Conservation (phyloP, 2,113 vertebrate species). For the Phalacrocorax aristotelis region DNA sequence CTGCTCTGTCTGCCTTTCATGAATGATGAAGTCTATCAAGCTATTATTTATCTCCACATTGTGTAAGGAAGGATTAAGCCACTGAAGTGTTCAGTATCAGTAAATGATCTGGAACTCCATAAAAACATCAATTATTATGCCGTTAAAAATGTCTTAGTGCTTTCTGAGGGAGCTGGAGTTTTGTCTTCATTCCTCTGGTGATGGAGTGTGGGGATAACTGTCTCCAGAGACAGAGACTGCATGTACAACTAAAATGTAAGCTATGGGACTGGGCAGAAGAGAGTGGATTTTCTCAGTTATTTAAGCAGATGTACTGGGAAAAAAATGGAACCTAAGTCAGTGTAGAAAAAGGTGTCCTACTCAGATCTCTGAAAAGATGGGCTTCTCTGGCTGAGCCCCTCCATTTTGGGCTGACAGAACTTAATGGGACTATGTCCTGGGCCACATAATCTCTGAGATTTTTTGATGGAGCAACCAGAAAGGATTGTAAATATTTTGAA, state of each 20-base stretch:
- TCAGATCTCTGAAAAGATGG: neutral
- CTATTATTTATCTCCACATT: constrained; percentile 18
- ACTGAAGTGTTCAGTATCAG: constrained; percentile 2
- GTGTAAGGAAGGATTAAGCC: constrained; percentile 23
- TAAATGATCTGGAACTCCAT: constrained; percentile 38
- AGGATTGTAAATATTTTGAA: neutral
- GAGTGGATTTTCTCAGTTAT: neutral
- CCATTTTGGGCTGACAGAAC: neutral
- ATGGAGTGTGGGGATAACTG: neutral
- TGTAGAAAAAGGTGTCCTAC: neutral
- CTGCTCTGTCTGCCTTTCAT: neutral
- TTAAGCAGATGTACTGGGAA: neutral
- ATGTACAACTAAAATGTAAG: neutral
- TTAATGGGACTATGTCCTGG: neutral
- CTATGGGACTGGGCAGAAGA: neutral
- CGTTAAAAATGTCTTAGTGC: neutral
- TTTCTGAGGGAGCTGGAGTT: neutral
- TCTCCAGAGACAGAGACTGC: neutral
- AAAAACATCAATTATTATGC: constrained; percentile 37
- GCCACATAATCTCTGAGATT: neutral
- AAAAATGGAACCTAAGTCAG: neutral
- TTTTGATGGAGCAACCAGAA: neutral
- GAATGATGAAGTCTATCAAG: neutral
- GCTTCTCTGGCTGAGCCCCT: neutral
- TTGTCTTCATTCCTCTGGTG: neutral